phyloP scores from a whole-genome alignment of 2,113 vertebrate species.

The Sturnus vulgaris region DNA sequence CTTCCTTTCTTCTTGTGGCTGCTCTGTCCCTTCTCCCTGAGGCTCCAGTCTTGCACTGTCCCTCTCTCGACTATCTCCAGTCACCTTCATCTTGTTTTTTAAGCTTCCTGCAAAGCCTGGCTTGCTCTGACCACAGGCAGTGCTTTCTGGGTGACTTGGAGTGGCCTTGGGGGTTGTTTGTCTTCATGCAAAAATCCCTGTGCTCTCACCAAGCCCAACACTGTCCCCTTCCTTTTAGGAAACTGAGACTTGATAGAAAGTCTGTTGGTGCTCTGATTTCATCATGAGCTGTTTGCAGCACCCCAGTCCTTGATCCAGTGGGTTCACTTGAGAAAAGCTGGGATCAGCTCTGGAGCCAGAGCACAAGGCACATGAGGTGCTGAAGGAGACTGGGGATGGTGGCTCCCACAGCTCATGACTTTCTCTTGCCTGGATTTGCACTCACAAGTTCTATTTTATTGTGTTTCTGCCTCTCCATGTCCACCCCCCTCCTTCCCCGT shows the following conservation, averaged over 20 bases:
- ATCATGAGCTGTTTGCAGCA: neutral
- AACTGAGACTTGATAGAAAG: rapidly evolving
- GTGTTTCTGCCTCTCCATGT: neutral
- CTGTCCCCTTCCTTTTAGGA: neutral
- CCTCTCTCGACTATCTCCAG: neutral
- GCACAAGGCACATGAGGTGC: rapidly evolving
- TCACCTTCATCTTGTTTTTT: neutral
- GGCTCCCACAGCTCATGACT: neutral
- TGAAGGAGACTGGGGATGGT: neutral
- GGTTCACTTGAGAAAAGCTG: neutral
- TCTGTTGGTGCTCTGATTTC: neutral
- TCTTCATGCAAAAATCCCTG: rapidly evolving
- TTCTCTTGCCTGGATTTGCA: neutral
- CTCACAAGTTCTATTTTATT: neutral
- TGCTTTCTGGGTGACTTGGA: neutral
- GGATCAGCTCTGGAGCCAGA: neutral
- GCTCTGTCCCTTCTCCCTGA: neutral
- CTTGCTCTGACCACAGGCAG: neutral
- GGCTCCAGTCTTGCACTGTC: neutral
- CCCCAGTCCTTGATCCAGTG: rapidly evolving
- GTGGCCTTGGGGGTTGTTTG: neutral
- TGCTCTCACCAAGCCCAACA: neutral
- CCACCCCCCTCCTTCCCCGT: neutral
- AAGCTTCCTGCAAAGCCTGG: neutral
- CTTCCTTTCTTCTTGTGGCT: neutral